phyloP scores from a whole-genome alignment of 2,888 invertebrate species.

The Caenorhabditis parvicauda region DNA sequence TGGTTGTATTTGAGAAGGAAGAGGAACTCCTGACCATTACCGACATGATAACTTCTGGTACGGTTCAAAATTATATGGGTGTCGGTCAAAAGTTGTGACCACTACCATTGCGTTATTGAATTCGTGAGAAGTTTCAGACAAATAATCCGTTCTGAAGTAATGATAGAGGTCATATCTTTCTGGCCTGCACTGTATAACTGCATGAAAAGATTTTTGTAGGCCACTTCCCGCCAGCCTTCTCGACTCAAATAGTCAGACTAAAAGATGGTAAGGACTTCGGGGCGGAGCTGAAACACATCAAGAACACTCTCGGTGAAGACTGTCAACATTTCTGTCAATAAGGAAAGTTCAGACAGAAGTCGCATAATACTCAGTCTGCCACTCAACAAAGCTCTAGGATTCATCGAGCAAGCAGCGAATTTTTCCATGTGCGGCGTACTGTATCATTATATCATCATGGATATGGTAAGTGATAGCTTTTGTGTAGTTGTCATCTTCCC shows the following conservation, averaged over 20 bases:
- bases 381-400: slow-evolving; percentile 8
- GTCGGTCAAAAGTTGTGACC: too few species aligned
- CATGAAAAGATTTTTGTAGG: too few species aligned
- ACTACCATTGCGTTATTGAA: too few species aligned
- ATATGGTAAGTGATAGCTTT: slow-evolving; percentile 16
- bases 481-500: too few species aligned
- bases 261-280: slow-evolving; percentile 24
- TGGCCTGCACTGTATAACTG: too few species aligned
- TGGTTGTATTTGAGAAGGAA: slow-evolving; percentile 23
- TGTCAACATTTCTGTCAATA: neutral
- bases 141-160: too few species aligned
- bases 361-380: slow-evolving; percentile 22
- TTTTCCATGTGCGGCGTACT: slow-evolving; percentile 33
- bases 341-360: slow-evolving; percentile 10
- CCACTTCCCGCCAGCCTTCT: slow-evolving; percentile 23
- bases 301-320: slow-evolving; percentile 23
- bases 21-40: slow-evolving; percentile 20
- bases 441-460: slow-evolving; percentile 32
- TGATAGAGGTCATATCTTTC: too few species aligned
- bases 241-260: slow-evolving; percentile 19
- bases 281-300: slow-evolving; percentile 27
- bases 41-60: slow-evolving; percentile 29
- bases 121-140: too few species aligned
- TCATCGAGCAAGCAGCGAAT: slow-evolving; percentile 27
- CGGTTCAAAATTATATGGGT: too few species aligned